These are phyloP conservation scores for Araneus ventricosus DNA, from an alignment of 1,140 invertebrate genomes.

Conservation along the genomic window DNA sequence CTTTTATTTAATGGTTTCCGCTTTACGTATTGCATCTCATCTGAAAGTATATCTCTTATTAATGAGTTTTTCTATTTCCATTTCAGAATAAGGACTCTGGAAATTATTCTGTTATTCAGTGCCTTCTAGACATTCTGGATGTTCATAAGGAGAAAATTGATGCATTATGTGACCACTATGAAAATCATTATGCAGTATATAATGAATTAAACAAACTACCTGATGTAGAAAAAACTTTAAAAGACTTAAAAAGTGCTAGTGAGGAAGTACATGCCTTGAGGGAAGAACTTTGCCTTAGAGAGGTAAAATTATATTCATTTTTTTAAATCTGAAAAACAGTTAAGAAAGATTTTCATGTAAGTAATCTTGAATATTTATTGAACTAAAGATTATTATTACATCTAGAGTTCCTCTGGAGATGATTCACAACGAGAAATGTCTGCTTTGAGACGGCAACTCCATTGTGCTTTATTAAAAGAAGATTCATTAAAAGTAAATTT, in stretches of 20 bases:
- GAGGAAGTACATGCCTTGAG: neutral
- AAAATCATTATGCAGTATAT: conserved; percentile 21
- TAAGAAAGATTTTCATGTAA: too few relatives aligned
- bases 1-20: neutral
- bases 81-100: conserved; percentile 47
- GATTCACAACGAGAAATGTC: neutral
- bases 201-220: conserved; percentile 32
- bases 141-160: conserved; percentile 54
- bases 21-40: too few relatives aligned
- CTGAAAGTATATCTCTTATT: neutral
- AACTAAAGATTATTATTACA: neutral
- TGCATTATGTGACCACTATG: conserved; percentile 41
- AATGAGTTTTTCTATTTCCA: neutral
- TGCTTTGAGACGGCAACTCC: neutral
- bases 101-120: conserved; percentile 40
- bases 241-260: neutral
- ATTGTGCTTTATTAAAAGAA: conserved; percentile 38
- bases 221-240: neutral
- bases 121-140: conserved; percentile 48
- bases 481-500: conserved; percentile 32
- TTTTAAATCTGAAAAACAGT: too few relatives aligned
- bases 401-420: neutral
- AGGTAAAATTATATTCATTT: neutral
- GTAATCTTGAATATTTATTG: neutral
- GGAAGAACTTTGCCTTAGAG: neutral